Percentiles rank a stretch among this genome's conserved stretches.
These are phyloP conservation scores for Yoshiicerus persimilis DNA, from an alignment of 1,140 invertebrate genomes.

Conservation along the genomic window DNA sequence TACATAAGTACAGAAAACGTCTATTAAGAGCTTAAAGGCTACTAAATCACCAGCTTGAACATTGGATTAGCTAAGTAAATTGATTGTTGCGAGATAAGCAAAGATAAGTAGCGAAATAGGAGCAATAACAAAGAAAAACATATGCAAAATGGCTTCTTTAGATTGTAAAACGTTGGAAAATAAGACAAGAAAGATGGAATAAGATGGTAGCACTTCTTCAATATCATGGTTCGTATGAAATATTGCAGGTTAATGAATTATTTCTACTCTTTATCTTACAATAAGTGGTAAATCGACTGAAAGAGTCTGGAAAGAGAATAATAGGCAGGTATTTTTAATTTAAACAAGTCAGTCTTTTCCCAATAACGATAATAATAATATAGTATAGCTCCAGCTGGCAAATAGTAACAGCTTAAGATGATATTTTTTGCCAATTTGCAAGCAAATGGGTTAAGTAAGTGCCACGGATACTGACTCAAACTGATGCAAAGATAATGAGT, in stretches of 20 bases:
- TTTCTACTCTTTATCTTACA: background rate
- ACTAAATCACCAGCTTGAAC: background rate
- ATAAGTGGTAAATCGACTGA: background rate
- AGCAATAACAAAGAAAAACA: background rate
- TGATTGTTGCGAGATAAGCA: background rate
- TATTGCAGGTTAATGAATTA: background rate
- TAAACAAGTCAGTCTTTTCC: background rate
- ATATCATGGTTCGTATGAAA: background rate
- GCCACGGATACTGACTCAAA: background rate
- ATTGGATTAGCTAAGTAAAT: background rate
- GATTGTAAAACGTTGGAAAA: background rate
- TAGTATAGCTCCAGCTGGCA: background rate
- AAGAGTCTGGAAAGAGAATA: background rate
- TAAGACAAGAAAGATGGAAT: background rate
- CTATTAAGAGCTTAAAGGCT: background rate
- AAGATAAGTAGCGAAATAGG: background rate
- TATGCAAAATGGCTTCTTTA: background rate
- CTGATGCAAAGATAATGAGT: background rate
- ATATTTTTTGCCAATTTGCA: slow-evolving; percentile 12
- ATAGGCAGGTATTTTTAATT: background rate
- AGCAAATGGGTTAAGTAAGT: slow-evolving; percentile 4
- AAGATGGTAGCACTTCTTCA: background rate
- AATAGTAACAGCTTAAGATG: background rate
- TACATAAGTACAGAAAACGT: background rate
- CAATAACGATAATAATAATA: background rate